phyloP scores from a whole-genome alignment of 2,113 vertebrate species.

The Pseudois nayaur region DNA sequence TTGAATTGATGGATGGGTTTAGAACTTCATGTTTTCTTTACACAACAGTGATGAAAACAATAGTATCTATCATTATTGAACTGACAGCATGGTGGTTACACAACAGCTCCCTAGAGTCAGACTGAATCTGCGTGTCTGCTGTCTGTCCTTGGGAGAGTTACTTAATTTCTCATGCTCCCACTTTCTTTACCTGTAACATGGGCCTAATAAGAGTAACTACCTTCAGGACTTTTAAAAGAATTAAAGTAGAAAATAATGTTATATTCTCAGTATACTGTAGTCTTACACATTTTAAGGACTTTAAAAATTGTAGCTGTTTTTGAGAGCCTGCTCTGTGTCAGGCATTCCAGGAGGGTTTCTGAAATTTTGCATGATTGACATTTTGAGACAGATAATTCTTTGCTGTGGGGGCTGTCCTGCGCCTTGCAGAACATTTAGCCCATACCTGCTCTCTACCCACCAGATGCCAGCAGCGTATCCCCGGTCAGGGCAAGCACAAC shows the following conservation, averaged over 20 bases:
- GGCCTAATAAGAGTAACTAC: neutral
- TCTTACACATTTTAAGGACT: neutral
- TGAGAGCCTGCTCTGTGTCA: neutral
- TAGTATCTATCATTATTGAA: neutral
- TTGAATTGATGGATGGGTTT: neutral
- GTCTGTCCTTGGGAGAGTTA: neutral
- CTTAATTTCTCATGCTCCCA: neutral
- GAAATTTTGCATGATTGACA: neutral
- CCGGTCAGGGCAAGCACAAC: neutral
- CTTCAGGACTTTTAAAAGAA: neutral
- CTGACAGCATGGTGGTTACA: neutral
- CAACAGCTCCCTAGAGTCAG: neutral
- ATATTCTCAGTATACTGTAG: neutral
- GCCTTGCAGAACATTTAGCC: neutral
- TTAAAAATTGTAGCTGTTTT: neutral
- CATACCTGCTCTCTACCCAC: neutral
- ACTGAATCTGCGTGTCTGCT: neutral
- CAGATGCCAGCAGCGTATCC: neutral
- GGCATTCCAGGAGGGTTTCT: neutral
- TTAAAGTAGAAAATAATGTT: neutral
- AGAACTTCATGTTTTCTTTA: neutral
- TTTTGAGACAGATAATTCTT: neutral
- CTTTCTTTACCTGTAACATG: neutral
- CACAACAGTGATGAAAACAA: neutral
- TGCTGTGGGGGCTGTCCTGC: neutral